Base-by-base conservation (phyloP, 2,113 vertebrate genomes). In the Xiphophorus maculatus region DNA sequence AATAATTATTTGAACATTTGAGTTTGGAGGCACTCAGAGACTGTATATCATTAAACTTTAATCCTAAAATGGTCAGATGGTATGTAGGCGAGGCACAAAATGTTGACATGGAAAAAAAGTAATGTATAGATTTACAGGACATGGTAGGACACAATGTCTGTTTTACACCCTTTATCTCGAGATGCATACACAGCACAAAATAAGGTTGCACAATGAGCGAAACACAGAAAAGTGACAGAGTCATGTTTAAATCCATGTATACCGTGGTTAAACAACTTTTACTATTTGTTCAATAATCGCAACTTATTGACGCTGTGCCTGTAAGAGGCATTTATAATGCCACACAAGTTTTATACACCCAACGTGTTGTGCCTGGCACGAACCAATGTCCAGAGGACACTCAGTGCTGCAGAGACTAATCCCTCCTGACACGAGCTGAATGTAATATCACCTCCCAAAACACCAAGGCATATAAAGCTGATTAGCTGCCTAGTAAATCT, bases 401-500 rank as follows among this genome's bases (percentile, higher is more conserved):
- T 27, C 66, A 82, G 60, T 66, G 42, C 77, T 63, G 71, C 69
- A 79, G 78, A 44, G 72, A 79, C 73, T 70, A 37, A 75, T 70
- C 69, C 73, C 78, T 74, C 70, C 73, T 69, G 33, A 71, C 19
- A 61, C 66, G 73, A 86, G 61, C 71, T 27, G 22, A 63, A 76
- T 66, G 35, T 82, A 82, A 83, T 73, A 76, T 63, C 40, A 28
- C 7, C 32, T 58, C 2, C 29, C 78, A 73, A 77, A 84, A 76
- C 81, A 71, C 76, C 42, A 6, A 32, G 68, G 79, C 74, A 66
- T 66, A 66, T 40, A 85, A 86, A 84, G 66, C 68, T 88, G 76
- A 90, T 90, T 87, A 89, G 69, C 64, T 66, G 51, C 71, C 63
- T 79, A 84, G 88, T 88, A 71, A 84, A 89, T 85, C 72, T 60